A percentile compares a stretch with the other conserved stretches of the same genome.
Evolutionary conservation across 1,140 invertebrate species (phyloP).

Genomic region (Saccostrea echinata): DNA sequence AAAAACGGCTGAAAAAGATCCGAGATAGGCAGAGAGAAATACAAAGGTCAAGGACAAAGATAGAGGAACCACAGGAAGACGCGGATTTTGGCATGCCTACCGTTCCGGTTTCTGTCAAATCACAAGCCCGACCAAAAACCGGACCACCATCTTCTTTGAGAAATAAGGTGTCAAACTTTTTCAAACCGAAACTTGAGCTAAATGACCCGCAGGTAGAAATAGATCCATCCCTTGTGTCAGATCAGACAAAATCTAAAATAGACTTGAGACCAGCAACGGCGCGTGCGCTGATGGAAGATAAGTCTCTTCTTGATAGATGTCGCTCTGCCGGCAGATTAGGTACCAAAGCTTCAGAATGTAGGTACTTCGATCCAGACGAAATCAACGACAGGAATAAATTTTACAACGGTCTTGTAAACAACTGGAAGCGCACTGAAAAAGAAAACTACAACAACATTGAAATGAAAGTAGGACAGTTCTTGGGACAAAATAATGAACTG

Average conservation of each 20-base stretch:
- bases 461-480: constrained; percentile 4
- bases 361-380: constrained; percentile 33
- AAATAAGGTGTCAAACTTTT: constrained; percentile 6
- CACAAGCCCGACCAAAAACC: constrained; percentile 21
- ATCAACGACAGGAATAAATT: constrained; percentile 24
- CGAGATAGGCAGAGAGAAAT: constrained; percentile 38
- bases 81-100: background rate
- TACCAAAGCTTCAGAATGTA: background rate
- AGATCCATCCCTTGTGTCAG: background rate
- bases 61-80: background rate
- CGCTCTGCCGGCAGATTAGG: background rate
- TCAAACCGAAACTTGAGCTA: background rate
- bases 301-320: background rate
- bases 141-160: background rate
- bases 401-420: background rate
- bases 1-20: constrained; percentile 6
- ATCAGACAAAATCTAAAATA: constrained; percentile 35
- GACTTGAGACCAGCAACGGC: constrained; percentile 21
- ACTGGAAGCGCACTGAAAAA: constrained; percentile 9
- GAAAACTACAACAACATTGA: constrained; percentile 40
- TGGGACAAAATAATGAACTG: constrained; percentile 12
- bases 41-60: background rate
- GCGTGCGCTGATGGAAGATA: background rate
- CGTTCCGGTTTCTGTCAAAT: background rate
- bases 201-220: background rate